These are phyloP conservation scores for Artibeus lituratus DNA, from an alignment of 2,797 vertebrate species.

Conservation along the genomic window DNA sequence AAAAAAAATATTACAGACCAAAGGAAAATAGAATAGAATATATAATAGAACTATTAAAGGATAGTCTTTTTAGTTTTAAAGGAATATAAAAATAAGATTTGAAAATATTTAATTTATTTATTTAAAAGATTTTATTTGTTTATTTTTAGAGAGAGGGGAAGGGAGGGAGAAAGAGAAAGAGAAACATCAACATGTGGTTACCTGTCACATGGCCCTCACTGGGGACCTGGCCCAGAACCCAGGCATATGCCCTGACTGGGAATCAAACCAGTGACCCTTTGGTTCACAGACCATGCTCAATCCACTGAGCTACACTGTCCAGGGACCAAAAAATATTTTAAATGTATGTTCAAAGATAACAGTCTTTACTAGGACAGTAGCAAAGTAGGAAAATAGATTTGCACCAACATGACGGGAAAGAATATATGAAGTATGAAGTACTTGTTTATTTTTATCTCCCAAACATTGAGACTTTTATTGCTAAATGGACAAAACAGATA, in stretches of 20 bases:
- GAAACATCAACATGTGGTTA: too few relatives aligned
- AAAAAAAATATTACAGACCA: background rate
- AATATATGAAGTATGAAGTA: background rate
- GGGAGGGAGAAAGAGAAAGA: too few relatives aligned
- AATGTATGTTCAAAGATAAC: background rate
- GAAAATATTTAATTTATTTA: background rate
- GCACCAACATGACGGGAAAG: background rate
- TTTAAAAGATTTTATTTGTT: too few relatives aligned
- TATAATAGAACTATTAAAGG: background rate
- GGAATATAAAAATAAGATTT: background rate
- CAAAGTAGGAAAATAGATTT: background rate
- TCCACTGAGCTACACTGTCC: too few relatives aligned
- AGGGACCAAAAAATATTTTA: background rate
- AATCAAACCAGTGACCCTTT: too few relatives aligned
- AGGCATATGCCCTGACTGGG: too few relatives aligned
- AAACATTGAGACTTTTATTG: slow-evolving; percentile 32
- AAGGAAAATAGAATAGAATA: background rate
- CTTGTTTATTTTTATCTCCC: background rate
- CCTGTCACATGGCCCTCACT: too few relatives aligned
- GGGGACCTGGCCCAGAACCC: too few relatives aligned
- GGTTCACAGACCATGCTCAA: too few relatives aligned
- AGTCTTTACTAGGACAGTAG: background rate
- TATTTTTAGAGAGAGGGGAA: too few relatives aligned
- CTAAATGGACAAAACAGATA: background rate
- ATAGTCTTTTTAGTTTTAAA: background rate